Conservation (phyloP, 2,888 invertebrate species). For the Cecidostiba fungosa region DNA sequence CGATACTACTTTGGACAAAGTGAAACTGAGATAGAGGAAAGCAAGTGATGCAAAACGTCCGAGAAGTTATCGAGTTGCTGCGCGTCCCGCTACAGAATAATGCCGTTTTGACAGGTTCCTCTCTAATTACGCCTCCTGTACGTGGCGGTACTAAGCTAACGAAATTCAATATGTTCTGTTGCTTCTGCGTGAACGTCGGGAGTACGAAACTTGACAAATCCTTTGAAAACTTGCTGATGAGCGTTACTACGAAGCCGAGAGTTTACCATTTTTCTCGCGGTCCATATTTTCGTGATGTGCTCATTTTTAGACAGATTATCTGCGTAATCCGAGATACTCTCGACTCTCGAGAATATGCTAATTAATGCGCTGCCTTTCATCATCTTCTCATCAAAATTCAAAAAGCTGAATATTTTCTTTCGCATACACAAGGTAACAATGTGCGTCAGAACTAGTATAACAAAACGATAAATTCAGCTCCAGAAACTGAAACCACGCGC, state of each 20-base stretch:
- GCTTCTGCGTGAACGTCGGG: neutral
- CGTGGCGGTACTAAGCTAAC: constrained; percentile 8
- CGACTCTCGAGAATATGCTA: neutral
- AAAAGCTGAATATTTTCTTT: no score
- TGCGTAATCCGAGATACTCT: neutral
- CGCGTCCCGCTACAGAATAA: neutral
- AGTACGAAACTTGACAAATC: neutral
- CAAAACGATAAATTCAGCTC: neutral
- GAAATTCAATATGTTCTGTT: constrained; percentile 25
- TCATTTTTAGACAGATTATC: neutral
- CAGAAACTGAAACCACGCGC: neutral
- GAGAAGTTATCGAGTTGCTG: constrained; percentile 35
- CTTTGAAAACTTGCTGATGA: neutral
- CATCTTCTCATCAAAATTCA: neutral
- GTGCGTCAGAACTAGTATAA: neutral
- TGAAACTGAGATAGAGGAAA: constrained; percentile 32
- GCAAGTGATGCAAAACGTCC: constrained; percentile 29
- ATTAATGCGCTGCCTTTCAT: neutral
- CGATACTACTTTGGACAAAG: constrained; percentile 2
- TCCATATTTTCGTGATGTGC: neutral
- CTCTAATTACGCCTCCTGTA: constrained; percentile 1
- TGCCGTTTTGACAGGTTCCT: constrained; percentile 23
- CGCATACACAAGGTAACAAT: neutral
- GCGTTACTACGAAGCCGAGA: neutral
- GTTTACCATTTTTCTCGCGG: neutral